phyloP scores from a whole-genome alignment of 2,888 invertebrate genomes.

The Orgyia antiqua region DNA sequence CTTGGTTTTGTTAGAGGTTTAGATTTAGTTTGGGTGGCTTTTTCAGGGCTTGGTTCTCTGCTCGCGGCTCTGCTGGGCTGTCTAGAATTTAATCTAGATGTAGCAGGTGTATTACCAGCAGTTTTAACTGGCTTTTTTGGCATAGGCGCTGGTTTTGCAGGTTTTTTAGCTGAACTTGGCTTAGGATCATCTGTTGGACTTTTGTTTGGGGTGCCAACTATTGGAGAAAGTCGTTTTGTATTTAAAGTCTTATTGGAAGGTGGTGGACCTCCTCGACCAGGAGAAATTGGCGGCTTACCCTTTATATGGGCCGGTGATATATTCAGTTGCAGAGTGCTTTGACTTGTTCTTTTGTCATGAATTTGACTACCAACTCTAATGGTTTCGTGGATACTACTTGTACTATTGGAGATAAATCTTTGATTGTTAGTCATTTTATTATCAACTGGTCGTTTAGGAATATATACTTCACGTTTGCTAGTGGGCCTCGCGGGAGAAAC shows the following conservation, averaged over 20 bases:
- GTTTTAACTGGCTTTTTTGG: conserved; percentile 52
- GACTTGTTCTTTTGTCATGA: conserved; percentile 60
- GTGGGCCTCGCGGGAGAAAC: conserved; percentile 56
- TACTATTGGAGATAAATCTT: conserved; percentile 67
- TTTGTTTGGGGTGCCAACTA: conserved; percentile 71
- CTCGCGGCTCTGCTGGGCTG: conserved; percentile 59
- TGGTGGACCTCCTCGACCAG: conserved; percentile 66
- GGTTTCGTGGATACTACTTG: conserved; percentile 69
- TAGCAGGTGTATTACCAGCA: conserved; percentile 54
- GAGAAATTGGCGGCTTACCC: conserved; percentile 70
- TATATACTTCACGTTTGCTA: conserved; percentile 31
- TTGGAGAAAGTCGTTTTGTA: conserved; percentile 68
- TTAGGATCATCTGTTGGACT: conserved; percentile 62
- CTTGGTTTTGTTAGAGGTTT: conserved; percentile 28
- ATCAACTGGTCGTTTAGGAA: conserved; percentile 37
- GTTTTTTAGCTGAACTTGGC: conserved; percentile 48
- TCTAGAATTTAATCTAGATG: conserved; percentile 65
- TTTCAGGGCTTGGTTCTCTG: conserved; percentile 65
- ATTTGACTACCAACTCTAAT: conserved; percentile 59
- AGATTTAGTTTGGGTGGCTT: conserved; percentile 26
- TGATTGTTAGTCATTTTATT: conserved; percentile 52
- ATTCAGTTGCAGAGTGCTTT: conserved; percentile 58
- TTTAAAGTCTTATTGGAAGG: conserved; percentile 65
- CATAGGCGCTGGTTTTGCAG: conserved; percentile 44
- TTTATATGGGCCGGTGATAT: conserved; percentile 57